Base-by-base conservation (phyloP, 2,113 vertebrate species). In the Probosciger aterrimus region DNA sequence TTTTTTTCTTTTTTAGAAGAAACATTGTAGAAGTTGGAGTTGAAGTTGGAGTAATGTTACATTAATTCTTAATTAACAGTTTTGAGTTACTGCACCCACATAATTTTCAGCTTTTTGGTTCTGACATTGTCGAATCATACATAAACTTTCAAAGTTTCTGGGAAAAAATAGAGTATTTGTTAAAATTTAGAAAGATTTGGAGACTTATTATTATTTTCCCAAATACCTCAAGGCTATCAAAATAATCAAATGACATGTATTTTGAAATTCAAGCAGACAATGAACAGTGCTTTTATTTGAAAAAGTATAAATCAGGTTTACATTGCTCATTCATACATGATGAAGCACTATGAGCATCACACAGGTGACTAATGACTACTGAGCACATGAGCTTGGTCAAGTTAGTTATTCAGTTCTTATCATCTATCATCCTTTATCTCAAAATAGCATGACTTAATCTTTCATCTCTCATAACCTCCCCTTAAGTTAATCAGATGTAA, bases 401-500 rank as follows among this genome's bases (percentile, higher is more conserved):
- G 37, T 18, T 33, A 62, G 43, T 93, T 92, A 79, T 63, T 94
- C 80, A 78, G 50, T 43, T 84, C 60, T 78, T 86, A n/a, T 50
- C 67, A 94, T 83, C 62, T 37, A 46, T 88, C 50, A 86, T 71
- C 55, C 68, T 94, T 94, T 65, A 50, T 75, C 68, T 78, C 55
- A 68, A 93, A 88, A 79, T n/a, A 85, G 43, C 39, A 70, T 53
- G 64, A 82, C 84, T 94, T 91, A 24, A 85, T 90, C 74, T 94
- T 82, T 53, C 53, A 85, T 47, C 49, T 79, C 77, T 67, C 59
- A n/a, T 33, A 64, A 46, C 35, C 60, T 86, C 60, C 60, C 60
- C 63, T 46, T 86, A 67, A 89, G 65, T 96, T 91, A 64, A 93
- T 89, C 92, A 95, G 55, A 57, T 43, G 8, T 62, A 86, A 95